A percentile compares a stretch with the other conserved stretches of the same genome.
Evolutionary conservation across 2,797 vertebrate genomes (phyloP).

Genomic region (Notamacropus eugenii): DNA sequence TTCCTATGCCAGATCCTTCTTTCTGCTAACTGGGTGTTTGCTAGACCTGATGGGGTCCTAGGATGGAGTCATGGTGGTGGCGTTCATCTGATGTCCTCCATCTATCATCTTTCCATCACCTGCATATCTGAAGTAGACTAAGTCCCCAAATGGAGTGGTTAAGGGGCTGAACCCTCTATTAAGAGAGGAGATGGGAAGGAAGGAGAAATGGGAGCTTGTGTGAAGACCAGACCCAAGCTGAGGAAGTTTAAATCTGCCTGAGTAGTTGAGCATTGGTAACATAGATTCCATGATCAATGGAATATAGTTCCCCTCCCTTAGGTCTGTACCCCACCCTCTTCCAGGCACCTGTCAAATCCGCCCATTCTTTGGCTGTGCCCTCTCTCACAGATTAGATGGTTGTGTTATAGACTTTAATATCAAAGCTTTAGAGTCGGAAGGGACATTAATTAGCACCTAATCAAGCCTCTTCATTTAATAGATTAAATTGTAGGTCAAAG

Average conservation of each 20-base stretch:
- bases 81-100: not conserved
- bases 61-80: not conserved
- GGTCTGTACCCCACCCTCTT: not conserved
- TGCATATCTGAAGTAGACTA: not conserved
- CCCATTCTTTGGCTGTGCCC: not conserved
- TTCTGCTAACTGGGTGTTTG: not conserved
- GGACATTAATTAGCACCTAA: not conserved
- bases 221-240: not conserved
- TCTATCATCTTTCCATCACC: not conserved
- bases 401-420: not conserved
- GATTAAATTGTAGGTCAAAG: not conserved
- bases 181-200: not conserved
- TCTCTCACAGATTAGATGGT: not conserved
- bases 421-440: not conserved
- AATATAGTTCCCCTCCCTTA: too few species aligned
- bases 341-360: not conserved
- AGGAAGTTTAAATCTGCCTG: not conserved
- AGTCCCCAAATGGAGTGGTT: not conserved
- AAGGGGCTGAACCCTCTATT: not conserved
- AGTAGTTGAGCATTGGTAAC: not conserved
- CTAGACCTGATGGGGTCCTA: not conserved
- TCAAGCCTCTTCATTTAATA: not conserved
- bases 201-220: not conserved
- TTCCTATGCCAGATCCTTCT: not conserved
- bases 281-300: not conserved